A percentile compares a stretch with the other conserved stretches of the same genome.
Conservation (phyloP, 2,797 vertebrate species). For the Tarsius wallacei region DNA sequence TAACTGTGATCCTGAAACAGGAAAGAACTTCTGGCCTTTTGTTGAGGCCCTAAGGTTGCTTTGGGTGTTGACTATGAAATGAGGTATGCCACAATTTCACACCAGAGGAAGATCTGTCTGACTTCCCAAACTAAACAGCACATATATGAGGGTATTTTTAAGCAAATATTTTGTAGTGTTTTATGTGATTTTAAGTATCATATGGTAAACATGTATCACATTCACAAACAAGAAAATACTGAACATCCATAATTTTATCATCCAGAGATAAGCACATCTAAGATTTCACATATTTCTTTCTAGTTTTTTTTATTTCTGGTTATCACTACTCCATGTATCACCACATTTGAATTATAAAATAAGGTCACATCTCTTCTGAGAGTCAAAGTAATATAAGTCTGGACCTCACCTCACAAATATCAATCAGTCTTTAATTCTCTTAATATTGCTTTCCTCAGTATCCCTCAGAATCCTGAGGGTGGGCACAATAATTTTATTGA, state of each 20-base stretch:
- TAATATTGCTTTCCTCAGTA: slow-evolving; percentile 14
- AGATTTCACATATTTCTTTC: background rate
- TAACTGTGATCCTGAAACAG: background rate
- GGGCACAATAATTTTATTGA: background rate
- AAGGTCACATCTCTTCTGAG: background rate
- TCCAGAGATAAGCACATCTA: background rate
- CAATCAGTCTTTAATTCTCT: slow-evolving; percentile 9
- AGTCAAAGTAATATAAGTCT: slow-evolving; percentile 8
- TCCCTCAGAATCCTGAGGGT: slow-evolving; percentile 7
- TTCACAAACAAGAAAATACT: slow-evolving; percentile 46
- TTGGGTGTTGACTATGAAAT: background rate
- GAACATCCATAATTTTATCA: slow-evolving; percentile 36
- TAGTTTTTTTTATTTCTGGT: background rate
- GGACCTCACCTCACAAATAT: slow-evolving; percentile 42
- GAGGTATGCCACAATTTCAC: background rate
- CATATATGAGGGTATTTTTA: slow-evolving; percentile 13
- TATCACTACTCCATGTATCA: background rate
- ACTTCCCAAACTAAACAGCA: slow-evolving; percentile 12
- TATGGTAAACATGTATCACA: background rate
- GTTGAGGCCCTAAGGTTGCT: background rate
- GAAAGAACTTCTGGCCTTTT: background rate
- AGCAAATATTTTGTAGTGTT: slow-evolving; percentile 21
- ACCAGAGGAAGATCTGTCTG: slow-evolving; percentile 11
- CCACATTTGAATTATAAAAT: slow-evolving; percentile 6
- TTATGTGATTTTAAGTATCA: slow-evolving; percentile 24